Base-by-base conservation (phyloP, 2,113 vertebrate species). In the Gracilinanus agilis region DNA sequence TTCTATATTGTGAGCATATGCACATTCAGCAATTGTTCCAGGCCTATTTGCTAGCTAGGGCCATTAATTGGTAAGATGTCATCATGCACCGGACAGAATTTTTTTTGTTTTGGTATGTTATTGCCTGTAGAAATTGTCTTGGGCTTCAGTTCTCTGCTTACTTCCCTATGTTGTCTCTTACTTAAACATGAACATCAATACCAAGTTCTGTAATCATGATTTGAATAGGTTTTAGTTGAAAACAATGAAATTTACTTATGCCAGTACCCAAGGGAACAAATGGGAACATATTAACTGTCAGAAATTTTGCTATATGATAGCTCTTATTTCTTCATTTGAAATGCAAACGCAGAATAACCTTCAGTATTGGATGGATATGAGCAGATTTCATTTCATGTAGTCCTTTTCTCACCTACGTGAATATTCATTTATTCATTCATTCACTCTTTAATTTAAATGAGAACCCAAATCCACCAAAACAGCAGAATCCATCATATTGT, bases 241-340 rank as follows among this genome's bases (percentile, higher is more conserved):
- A 83, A 40, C 16, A 83, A 40, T 83, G n/a, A 83, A 40, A 83
- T 83, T 83, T 75, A 75, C n/a, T 75, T 83, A 40, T 83, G 67
- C 40, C n/a, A 40, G 21, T 83, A 40, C 40, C 16, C 67, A 83
- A 75, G n/a, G 19, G n/a, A 40, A 34, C 67, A 40, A 83, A 83
- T 40, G n/a, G 67, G 67, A 83, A 83, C 67, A 40, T 83, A 83
- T 40, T 83, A 83, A 2, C n/a, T 83, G 67, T 83, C 34, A 83
- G 67, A 40, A 83, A 40, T 83, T 83, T 83, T 83, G n/a, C 67
- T 83, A 40, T 83, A 83, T 83, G 67, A 40, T 83, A 83, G n/a
- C n/a, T 83, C 67, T 83, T 40, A 83, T 83, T 75, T 75, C 67
- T 75, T 83, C 67, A 83, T 40, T 83, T 83, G 67, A 83, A 83